A percentile compares a stretch with the other conserved stretches of the same genome.
Conservation (phyloP, 2,797 vertebrate genomes). For the Muscicapa striata region DNA sequence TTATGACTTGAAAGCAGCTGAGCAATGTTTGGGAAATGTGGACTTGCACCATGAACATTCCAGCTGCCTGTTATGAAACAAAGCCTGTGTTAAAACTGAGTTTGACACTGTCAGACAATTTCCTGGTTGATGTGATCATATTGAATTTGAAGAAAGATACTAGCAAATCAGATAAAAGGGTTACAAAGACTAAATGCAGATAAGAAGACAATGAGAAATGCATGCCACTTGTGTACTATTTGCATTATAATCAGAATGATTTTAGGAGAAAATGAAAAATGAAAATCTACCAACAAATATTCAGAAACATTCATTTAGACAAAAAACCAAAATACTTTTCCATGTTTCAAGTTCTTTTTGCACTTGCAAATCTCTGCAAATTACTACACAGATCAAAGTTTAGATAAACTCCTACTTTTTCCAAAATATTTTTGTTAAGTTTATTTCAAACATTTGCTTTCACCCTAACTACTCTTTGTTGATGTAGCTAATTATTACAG, state of each 20-base stretch:
- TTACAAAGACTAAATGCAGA: not conserved
- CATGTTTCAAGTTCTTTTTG: not conserved
- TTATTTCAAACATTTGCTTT: not conserved
- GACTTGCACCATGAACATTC: not conserved
- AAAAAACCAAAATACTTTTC: not conserved
- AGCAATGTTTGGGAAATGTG: not conserved
- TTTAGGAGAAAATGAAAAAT: not conserved
- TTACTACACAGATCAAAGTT: not conserved
- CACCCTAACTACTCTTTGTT: not conserved
- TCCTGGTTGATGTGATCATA: not conserved
- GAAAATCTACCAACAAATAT: not conserved
- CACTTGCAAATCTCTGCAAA: fast-evolving
- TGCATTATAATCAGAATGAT: not conserved
- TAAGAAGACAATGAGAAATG: not conserved
- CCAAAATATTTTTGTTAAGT: not conserved
- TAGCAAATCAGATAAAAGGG: not conserved
- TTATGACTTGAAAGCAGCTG: not conserved
- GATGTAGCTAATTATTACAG: not conserved
- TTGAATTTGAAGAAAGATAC: not conserved
- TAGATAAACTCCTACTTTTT: not conserved
- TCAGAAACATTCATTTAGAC: not conserved
- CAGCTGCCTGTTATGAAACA: not conserved
- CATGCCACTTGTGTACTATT: not conserved
- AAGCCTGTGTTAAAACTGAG: not conserved
- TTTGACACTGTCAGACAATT: not conserved